A percentile compares a stretch with the other conserved stretches of the same genome.
Evolutionary conservation across 2,888 invertebrate species (phyloP).

Genomic region (Macrophya alboannulata): DNA sequence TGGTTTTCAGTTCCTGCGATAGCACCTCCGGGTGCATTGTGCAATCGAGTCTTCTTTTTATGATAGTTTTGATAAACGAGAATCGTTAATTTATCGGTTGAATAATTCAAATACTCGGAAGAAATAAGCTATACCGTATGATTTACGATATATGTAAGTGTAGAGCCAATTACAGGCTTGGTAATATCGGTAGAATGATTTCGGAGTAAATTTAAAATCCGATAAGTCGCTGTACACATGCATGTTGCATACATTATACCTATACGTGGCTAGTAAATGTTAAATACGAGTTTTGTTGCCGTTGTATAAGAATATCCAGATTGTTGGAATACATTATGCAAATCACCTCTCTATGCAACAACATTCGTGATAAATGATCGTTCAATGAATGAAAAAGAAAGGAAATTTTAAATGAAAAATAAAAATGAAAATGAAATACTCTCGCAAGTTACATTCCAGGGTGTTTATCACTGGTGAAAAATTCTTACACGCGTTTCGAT

Average conservation of each 20-base stretch:
- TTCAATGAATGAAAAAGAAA: background rate
- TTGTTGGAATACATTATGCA: conserved; percentile 52
- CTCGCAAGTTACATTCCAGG: conserved; percentile 30
- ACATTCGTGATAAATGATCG: conserved; percentile 51
- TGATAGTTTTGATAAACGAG: background rate
- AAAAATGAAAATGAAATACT: background rate
- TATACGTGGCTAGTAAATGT: background rate
- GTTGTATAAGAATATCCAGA: conserved; percentile 31
- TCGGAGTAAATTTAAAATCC: conserved; percentile 20
- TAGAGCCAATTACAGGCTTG: conserved; percentile 2
- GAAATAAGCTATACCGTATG: background rate
- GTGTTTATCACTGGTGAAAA: conserved; percentile 4
- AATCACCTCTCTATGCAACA: conserved; percentile 41
- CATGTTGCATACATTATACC: background rate
- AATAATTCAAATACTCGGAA: background rate
- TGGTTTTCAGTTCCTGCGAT: background rate
- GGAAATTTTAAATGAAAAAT: background rate
- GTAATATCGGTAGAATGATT: background rate
- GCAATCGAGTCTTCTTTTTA: background rate
- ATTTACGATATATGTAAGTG: background rate
- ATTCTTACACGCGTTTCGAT: conserved; percentile 43
- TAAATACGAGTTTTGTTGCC: background rate
- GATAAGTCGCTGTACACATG: background rate
- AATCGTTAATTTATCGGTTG: background rate
- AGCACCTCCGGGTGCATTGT: background rate